Base-by-base conservation (phyloP, 2,888 invertebrate genomes). In the Schrankia costaestrigalis region DNA sequence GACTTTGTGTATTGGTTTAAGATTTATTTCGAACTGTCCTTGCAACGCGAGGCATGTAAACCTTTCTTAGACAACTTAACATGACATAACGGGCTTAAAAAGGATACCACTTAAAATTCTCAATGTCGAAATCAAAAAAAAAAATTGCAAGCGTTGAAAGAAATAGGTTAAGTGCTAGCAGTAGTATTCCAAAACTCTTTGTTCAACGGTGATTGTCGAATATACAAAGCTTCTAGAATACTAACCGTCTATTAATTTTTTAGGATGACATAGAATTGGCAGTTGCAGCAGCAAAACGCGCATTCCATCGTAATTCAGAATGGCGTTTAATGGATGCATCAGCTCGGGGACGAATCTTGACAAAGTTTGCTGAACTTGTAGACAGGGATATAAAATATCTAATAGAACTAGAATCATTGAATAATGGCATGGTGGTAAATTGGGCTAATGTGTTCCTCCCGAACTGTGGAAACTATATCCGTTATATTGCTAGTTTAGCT, bases 261-360 rank as follows among this genome's bases (percentile, higher is more conserved):
- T 13, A 90, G 80, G 92, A 90, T 3, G 95, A 95, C 63, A 90
- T 95, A 7, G 91, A 95, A 52, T 58, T 89, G 40, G 95, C 95
- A 0, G 94, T 95, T 0, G 71, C 89, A 30, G 94, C 95, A 2
- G 95, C 95, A 0, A 88, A 89, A 13, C 26, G 30, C 7, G 39
- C 30, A 3, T 40, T 35, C 9, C 31, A 35, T 10, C 35, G 35
- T 19, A 90, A 76, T 11, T 93, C 94, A 0, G 90, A 90, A 63
- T 95, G 95, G 95, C 89, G 96, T 37, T 91, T 90, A 0, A 91
- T 94, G 90, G 94, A 96, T 77, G 95, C 96, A 1, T 93, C 95
- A 0, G 81, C 91, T 15, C 89, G 96, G 31, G 95, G 95, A 0
- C 68, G 79, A 15, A 78, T 97, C 1, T 70, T 97, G 3, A 80